Conservation (phyloP, 2,888 invertebrate genomes). For the Drosophila mercatorum region DNA sequence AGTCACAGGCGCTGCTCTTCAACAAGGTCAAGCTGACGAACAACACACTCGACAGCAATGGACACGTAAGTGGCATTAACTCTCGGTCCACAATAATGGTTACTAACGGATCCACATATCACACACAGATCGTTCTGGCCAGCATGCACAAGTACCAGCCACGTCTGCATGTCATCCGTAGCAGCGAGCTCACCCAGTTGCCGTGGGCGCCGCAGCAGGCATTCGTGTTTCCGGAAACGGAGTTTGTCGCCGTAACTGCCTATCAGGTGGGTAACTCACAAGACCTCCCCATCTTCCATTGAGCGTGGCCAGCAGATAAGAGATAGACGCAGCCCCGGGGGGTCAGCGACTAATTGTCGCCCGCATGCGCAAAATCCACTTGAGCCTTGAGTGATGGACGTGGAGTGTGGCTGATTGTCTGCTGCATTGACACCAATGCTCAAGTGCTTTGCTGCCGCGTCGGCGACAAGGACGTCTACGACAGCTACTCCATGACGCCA, state of each 20-base stretch:
- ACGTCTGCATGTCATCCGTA: conserved; percentile 92
- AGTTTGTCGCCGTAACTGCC: conserved; percentile 98
- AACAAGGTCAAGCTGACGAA: conserved; percentile 95
- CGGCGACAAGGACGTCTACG: background rate
- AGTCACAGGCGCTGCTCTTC: conserved; percentile 91
- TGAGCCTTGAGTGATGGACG: conserved; percentile 43
- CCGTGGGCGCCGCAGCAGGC: conserved; percentile 89
- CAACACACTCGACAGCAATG: conserved; percentile 91
- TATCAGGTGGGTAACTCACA: conserved; percentile 90
- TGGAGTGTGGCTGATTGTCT: conserved; percentile 35
- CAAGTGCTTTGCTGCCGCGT: conserved; percentile 51
- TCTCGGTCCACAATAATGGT: background rate
- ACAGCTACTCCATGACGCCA: conserved; percentile 54
- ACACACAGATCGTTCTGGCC: conserved; percentile 91
- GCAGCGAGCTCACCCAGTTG: conserved; percentile 89
- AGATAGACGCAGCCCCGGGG: conserved; percentile 25
- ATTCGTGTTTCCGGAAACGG: conserved; percentile 91
- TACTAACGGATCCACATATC: conserved; percentile 7
- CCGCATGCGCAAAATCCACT: conserved; percentile 59
- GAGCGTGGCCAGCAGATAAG: background rate
- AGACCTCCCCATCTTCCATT: background rate
- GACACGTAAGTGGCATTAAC: conserved; percentile 88
- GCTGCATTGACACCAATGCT: conserved; percentile 29
- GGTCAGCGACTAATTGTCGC: conserved; percentile 53
- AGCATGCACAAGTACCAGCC: conserved; percentile 99